Percentiles rank a stretch among this genome's conserved stretches.
These are phyloP conservation scores for Aplochiton taeniatus DNA, from an alignment of 2,797 vertebrate species.

Conservation along the genomic window DNA sequence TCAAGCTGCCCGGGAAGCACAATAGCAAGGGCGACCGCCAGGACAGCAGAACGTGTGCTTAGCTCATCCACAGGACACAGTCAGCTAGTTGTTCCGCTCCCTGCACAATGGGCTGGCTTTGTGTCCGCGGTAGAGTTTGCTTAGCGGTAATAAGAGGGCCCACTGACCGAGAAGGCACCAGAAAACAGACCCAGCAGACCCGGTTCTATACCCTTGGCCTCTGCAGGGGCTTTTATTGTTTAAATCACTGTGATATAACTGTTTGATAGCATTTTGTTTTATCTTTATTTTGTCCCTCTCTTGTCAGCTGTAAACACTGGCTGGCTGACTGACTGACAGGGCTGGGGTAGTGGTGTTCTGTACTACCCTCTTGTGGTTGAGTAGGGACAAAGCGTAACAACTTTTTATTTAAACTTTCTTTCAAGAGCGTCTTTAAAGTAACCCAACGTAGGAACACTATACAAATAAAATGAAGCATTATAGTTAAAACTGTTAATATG, in stretches of 20 bases:
- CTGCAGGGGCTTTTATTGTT: conserved; percentile 64
- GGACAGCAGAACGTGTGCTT: conserved; percentile 2
- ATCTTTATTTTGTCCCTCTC: conserved; percentile 73
- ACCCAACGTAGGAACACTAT: too few species aligned
- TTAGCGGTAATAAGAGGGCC: conserved; percentile 6
- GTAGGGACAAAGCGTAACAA: conserved; percentile 23
- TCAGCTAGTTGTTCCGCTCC: background rate
- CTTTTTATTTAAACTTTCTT: too few species aligned
- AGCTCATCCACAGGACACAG: background rate
- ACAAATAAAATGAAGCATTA: too few species aligned
- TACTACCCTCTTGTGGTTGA: conserved; percentile 70
- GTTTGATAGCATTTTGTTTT: conserved; percentile 59
- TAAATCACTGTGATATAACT: conserved; percentile 71
- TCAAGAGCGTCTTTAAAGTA: too few species aligned
- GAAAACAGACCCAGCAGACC: background rate
- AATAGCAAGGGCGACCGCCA: background rate
- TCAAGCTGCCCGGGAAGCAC: background rate
- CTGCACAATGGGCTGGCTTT: background rate
- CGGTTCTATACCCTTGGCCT: conserved; percentile 39
- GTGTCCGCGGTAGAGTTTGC: background rate
- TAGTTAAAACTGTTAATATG: too few species aligned
- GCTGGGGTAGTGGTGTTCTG: conserved; percentile 7
- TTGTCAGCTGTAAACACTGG: conserved; percentile 39
- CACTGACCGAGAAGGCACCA: background rate
- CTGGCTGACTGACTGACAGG: conserved; percentile 44